Evolutionary conservation across 2,113 vertebrate species (phyloP), one percentile per base, ranked within the genome.

Genomic region (Passer montanus): DNA sequence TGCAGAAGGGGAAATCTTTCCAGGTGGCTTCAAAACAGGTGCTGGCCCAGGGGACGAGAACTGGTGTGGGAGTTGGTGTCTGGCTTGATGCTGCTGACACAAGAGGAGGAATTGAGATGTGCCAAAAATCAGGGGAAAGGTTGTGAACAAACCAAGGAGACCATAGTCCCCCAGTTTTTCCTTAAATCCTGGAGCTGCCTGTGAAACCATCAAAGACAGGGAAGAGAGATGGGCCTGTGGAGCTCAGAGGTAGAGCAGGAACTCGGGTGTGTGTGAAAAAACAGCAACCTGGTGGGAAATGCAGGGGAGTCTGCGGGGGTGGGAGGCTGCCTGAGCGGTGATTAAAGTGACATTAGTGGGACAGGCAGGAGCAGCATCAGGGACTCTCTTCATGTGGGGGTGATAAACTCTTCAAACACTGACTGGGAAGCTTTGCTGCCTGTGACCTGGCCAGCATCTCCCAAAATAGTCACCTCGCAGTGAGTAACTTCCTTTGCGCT

Each of bases 401-500:
- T 90, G 90, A 93, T 89, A 94, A 96, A 73, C 93, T 93, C 85
- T 94, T 93, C 77, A 91, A 76, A 88, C 82, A 43, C 62, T 9
- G 59, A 67, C 69, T 90, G 76, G 89, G 84, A 95, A 94, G 56
- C 85, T 93, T 86, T 66, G 64, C 80, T 92, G 91, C 76, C 63
- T 95, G 95, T 97, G 96, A 97, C 94, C 93, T 94, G 85, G 91
- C 88, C 94, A 84, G 79, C 87, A 70, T 95, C 95, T 97, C 97
- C 95, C 63, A 52, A 96, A 98, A 97, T 97, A 97, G 84, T 96
- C 90, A 84, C 27, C 82, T 91, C 56, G 1, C 94, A 72, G 89
- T 92, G 89, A 97, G 94, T 93, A 95, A 84, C 95, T 97, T 98
- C 97, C 96, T 96, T 81, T 97, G 96, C 90, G 49, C 47, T 75